phyloP scores from a whole-genome alignment of 2,113 vertebrate genomes.

The Anthoscopus minutus region DNA sequence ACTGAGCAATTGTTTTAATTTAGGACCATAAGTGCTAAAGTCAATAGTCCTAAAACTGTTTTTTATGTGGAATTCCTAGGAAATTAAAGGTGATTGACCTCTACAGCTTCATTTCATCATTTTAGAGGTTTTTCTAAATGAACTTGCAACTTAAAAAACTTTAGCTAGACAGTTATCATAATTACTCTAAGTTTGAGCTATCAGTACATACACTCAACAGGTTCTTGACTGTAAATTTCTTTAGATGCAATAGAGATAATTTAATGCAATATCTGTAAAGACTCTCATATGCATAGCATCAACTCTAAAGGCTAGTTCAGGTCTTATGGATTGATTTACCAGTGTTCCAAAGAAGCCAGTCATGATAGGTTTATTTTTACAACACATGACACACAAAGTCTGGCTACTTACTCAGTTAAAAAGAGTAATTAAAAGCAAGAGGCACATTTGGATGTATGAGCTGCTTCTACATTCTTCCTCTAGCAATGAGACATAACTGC shows the following conservation, averaged over 20 bases:
- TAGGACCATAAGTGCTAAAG: neutral
- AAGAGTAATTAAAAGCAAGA: neutral
- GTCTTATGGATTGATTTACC: neutral
- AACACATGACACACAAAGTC: neutral
- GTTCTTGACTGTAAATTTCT: neutral
- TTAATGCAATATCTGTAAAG: neutral
- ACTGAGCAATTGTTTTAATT: neutral
- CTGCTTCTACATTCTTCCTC: neutral
- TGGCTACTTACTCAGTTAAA: neutral
- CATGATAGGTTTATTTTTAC: neutral
- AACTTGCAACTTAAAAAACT: neutral
- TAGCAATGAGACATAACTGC: neutral
- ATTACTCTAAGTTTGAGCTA: neutral
- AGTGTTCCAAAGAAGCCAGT: neutral
- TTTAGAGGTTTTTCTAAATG: neutral
- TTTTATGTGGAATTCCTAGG: neutral
- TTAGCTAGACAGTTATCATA: neutral
- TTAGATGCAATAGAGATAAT: neutral
- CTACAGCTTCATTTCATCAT: neutral
- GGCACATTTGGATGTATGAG: neutral
- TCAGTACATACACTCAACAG: neutral
- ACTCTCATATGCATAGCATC: neutral
- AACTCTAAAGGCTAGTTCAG: neutral
- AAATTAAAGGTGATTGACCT: neutral
- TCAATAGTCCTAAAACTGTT: neutral